A percentile compares a stretch with the other conserved stretches of the same genome.
Evolutionary conservation across 2,797 vertebrate species (phyloP).

Genomic region (Pangasius sanitwongsei): DNA sequence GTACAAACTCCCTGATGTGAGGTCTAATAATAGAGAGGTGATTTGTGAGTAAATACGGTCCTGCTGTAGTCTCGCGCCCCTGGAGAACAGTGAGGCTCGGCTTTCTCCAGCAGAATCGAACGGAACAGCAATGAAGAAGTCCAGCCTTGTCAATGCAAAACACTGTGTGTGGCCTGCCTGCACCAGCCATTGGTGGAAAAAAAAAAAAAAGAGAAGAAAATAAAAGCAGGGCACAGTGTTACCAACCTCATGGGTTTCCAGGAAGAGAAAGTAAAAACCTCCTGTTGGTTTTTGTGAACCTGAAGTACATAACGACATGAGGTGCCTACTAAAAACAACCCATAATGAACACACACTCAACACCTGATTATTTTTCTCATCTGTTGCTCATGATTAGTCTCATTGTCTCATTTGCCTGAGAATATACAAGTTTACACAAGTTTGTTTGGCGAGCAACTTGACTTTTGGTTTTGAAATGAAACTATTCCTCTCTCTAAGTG

Average conservation of each 20-base stretch:
- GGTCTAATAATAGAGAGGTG: constrained; percentile 19
- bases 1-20: constrained; percentile 22
- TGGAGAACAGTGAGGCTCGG: constrained; percentile 7
- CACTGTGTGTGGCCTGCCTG: constrained; percentile 17
- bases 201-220: neutral
- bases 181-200: neutral
- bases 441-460: neutral
- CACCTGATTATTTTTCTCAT: neutral
- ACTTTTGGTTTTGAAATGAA: neutral
- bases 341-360: neutral
- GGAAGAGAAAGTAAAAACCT: neutral
- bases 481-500: neutral
- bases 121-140: neutral
- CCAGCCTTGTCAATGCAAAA: constrained; percentile 27
- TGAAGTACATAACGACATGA: neutral
- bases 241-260: neutral
- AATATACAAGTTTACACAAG: neutral
- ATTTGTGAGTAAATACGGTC: constrained; percentile 4
- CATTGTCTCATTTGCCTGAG: neutral
- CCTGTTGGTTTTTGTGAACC: constrained; percentile 14
- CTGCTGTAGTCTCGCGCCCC: neutral
- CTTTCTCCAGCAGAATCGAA: constrained; percentile 28
- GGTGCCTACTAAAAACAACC: neutral
- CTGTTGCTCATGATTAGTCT: neutral
- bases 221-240: neutral